phyloP scores from a whole-genome alignment of 2,113 vertebrate genomes.

The Muntiacus reevesi region DNA sequence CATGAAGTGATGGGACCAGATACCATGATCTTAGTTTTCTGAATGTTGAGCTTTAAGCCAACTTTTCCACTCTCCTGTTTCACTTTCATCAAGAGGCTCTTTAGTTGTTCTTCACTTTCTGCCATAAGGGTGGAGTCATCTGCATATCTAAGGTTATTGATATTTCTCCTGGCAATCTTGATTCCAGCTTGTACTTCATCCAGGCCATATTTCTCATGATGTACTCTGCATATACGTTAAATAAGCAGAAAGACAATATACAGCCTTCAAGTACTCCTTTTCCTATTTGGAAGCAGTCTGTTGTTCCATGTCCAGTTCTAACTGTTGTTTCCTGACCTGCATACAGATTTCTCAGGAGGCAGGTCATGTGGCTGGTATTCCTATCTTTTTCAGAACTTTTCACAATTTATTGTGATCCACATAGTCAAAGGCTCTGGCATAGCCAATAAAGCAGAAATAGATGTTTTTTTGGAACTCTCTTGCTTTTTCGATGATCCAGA shows the following conservation, averaged over 20 bases:
- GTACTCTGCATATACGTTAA: neutral
- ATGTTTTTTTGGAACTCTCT: neutral
- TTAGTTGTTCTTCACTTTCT: neutral
- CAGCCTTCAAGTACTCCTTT: neutral
- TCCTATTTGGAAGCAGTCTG: neutral
- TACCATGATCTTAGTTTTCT: neutral
- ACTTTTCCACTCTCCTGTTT: neutral
- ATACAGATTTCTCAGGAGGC: neutral
- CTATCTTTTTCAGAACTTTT: neutral
- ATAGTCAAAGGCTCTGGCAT: neutral
- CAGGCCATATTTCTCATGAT: fast-evolving
- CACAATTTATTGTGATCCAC: neutral
- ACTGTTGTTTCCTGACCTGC: neutral
- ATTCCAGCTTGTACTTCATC: neutral
- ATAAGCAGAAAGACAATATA: neutral
- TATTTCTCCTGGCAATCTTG: neutral
- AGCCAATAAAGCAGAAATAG: neutral
- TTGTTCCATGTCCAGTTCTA: neutral
- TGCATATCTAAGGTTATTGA: neutral
- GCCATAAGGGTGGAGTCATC: neutral
- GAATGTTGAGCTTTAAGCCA: neutral
- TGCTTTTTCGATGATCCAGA: neutral
- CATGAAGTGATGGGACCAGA: neutral
- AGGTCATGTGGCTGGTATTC: neutral
- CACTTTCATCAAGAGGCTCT: neutral